phyloP scores from a whole-genome alignment of 2,797 vertebrate genomes.

The Paguma larvata region DNA sequence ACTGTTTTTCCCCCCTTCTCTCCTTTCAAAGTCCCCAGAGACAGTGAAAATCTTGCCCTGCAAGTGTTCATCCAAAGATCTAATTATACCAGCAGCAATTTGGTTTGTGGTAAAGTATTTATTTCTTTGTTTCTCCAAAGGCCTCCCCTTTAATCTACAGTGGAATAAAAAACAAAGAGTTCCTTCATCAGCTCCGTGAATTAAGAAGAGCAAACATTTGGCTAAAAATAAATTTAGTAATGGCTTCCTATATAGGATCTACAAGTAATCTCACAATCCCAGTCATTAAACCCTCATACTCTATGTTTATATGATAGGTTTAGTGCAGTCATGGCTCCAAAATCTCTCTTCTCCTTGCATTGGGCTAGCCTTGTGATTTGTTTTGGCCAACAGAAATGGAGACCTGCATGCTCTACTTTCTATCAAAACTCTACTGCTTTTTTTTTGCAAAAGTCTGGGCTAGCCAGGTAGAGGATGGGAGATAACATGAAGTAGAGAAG shows the following conservation, averaged over 20 bases:
- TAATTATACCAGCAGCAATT: neutral
- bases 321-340: neutral
- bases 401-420: neutral
- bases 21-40: neutral
- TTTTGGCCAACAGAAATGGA: neutral
- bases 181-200: conserved; percentile 49
- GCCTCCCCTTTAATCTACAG: conserved; percentile 31
- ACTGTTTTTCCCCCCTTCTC: neutral
- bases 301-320: neutral
- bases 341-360: neutral
- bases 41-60: neutral
- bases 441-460: neutral
- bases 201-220: conserved; percentile 55
- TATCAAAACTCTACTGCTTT: neutral
- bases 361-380: neutral
- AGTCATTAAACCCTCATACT: neutral
- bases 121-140: conserved; percentile 38
- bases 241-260: neutral
- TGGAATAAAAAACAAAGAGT: conserved; percentile 29
- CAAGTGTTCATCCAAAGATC: neutral
- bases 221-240: conserved; percentile 59
- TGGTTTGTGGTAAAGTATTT: conserved; percentile 27
- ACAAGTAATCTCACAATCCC: conserved; percentile 18
- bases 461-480: neutral
- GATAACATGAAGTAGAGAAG: neutral